Conservation (phyloP, 2,797 vertebrate species). For the Numenius phaeopus region DNA sequence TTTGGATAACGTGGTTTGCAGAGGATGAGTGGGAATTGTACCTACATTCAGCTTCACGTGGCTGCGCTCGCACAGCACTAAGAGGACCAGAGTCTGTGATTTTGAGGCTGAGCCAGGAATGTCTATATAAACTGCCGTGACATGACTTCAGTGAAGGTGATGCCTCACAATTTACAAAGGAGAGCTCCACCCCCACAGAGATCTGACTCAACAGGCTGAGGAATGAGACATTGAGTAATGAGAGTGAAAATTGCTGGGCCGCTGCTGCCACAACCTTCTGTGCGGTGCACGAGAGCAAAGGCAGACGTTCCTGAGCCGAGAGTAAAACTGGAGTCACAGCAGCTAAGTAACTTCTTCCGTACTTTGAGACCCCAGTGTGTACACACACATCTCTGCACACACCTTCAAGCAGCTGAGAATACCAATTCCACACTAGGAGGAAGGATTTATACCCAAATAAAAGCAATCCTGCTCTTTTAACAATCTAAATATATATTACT, state of each 20-base stretch:
- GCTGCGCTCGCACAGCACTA: fast-evolving
- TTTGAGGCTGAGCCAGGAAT: neutral
- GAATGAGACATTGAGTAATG: neutral
- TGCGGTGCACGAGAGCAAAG: neutral
- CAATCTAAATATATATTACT: neutral
- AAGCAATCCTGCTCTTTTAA: neutral
- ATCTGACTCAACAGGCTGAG: neutral
- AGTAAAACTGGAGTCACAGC: neutral
- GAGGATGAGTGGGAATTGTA: neutral
- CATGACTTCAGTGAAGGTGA: neutral
- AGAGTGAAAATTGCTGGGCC: neutral
- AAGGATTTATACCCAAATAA: neutral
- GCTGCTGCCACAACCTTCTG: neutral
- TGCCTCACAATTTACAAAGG: neutral
- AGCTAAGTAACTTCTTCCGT: neutral
- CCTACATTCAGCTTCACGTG: neutral
- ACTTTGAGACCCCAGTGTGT: neutral
- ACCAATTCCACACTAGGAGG: neutral
- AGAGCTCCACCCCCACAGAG: neutral
- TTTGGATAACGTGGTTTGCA: neutral
- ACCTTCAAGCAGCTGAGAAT: neutral
- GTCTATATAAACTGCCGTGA: neutral
- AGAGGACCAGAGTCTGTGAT: neutral
- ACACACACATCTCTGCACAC: neutral
- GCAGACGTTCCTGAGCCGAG: neutral